A percentile compares a stretch with the other conserved stretches of the same genome.
Evolutionary conservation across 64 coral and sea anemone genomes (phyloP).

Genomic region (Trachythela sp.): DNA sequence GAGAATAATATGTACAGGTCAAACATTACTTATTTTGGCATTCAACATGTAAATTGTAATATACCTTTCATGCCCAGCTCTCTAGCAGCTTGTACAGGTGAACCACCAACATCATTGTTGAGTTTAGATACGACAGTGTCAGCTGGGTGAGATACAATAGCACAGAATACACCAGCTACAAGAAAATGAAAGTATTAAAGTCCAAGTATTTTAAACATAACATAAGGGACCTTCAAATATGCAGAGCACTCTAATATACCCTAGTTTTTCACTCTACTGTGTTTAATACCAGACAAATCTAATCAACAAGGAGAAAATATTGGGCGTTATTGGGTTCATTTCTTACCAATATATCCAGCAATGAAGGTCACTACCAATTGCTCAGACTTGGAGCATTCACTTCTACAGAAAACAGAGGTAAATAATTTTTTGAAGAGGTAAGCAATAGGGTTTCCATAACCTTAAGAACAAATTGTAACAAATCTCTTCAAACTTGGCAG

Average conservation of each 20-base stretch:
- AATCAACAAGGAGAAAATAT: too few species aligned
- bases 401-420: constrained; percentile 42
- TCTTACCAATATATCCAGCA: constrained; percentile 86
- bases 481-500: background rate
- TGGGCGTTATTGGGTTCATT: too few species aligned
- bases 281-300: background rate
- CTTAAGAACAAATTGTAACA: too few species aligned
- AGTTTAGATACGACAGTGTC: constrained; percentile 99
- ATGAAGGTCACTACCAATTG: constrained; percentile 94
- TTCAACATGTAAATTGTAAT: background rate
- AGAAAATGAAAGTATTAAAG: background rate
- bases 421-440: background rate
- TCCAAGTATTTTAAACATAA: background rate
- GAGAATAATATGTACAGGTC: background rate
- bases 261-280: too few species aligned
- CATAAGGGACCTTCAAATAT: background rate
- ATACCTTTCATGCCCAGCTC: constrained; percentile 94
- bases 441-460: too few species aligned
- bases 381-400: constrained; percentile 73
- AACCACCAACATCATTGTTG: constrained; percentile 88
- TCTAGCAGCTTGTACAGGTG: constrained; percentile 81
- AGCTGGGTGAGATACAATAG: constrained; percentile 91
- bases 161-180: constrained; percentile 96
- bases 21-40: background rate
- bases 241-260: too few species aligned